A percentile compares a stretch with the other conserved stretches of the same genome.
These are phyloP conservation scores for Lates calcarifer DNA, from an alignment of 2,113 vertebrate species.

Conservation along the genomic window DNA sequence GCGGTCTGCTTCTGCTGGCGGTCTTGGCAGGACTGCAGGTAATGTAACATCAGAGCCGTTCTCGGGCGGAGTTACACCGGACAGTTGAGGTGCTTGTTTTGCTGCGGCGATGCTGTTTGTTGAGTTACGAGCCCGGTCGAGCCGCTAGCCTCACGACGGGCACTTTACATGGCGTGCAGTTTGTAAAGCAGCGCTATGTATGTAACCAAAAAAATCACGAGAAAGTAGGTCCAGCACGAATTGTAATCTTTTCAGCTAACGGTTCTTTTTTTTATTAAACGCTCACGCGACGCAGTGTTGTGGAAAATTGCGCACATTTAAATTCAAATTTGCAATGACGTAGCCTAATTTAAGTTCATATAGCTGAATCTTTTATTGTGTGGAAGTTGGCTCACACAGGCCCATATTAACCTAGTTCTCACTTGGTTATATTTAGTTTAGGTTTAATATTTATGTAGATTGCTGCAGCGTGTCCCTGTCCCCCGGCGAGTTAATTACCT, in stretches of 20 bases:
- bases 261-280: neutral
- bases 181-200: neutral
- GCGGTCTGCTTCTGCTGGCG: slow-evolving; percentile 76
- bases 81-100: slow-evolving; percentile 50
- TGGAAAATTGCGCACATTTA: slow-evolving; percentile 2
- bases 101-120: slow-evolving; percentile 20
- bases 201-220: neutral
- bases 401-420: slow-evolving; percentile 43
- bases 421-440: slow-evolving; percentile 64
- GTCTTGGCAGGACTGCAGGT: slow-evolving; percentile 84
- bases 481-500: slow-evolving; percentile 46
- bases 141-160: neutral
- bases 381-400: slow-evolving; percentile 41
- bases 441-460: slow-evolving; percentile 63
- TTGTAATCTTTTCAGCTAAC: slow-evolving; percentile 5
- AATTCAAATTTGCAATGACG: neutral
- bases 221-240: slow-evolving; percentile 29
- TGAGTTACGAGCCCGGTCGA: slow-evolving; percentile 31
- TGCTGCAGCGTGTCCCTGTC: slow-evolving; percentile 57
- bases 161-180: slow-evolving; percentile 28
- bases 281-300: slow-evolving; percentile 1
- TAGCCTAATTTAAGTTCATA: neutral
- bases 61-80: slow-evolving; percentile 62
- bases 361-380: slow-evolving; percentile 4
- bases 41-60: slow-evolving; percentile 45